phyloP scores from a whole-genome alignment of 1,140 invertebrate species.

The Anoplolepis gracilipes region DNA sequence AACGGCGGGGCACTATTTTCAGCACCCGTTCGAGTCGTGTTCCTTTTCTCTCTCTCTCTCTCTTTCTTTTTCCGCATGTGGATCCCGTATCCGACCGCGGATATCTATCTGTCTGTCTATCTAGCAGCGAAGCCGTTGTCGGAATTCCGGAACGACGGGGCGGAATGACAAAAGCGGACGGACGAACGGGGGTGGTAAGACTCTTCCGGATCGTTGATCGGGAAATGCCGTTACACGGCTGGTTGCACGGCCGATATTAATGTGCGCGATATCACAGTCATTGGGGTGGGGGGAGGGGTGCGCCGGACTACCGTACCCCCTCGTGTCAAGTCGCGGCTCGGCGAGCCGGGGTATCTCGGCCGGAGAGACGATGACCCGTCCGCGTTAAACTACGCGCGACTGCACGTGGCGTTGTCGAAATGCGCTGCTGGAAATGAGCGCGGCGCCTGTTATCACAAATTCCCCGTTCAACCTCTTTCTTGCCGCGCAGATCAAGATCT shows the following conservation, averaged over 20 bases:
- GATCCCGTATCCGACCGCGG: slow-evolving; percentile 23
- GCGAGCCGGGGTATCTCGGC: slow-evolving; percentile 51
- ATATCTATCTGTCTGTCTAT: slow-evolving; percentile 27
- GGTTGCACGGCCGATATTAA: slow-evolving; percentile 45
- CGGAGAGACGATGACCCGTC: slow-evolving; percentile 38
- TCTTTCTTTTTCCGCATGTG: not conserved
- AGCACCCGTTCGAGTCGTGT: slow-evolving; percentile 49
- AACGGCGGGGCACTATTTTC: slow-evolving; percentile 39
- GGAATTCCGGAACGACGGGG: slow-evolving; percentile 16
- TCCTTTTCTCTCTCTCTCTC: not conserved
- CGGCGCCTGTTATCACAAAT: slow-evolving; percentile 40
- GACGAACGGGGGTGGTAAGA: slow-evolving; percentile 26
- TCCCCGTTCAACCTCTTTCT: not conserved
- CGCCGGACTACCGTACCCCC: slow-evolving; percentile 3
- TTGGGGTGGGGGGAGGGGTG: not conserved
- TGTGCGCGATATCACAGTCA: slow-evolving; percentile 37
- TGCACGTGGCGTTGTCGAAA: slow-evolving; percentile 39
- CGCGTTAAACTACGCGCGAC: slow-evolving; percentile 48
- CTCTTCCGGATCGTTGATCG: slow-evolving; percentile 53
- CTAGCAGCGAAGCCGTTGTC: slow-evolving; percentile 42
- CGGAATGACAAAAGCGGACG: slow-evolving; percentile 21
- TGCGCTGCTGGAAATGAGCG: slow-evolving; percentile 24
- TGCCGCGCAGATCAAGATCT: not conserved
- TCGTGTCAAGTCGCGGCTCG: slow-evolving; percentile 54
- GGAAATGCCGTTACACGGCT: slow-evolving; percentile 55